Base-by-base conservation (phyloP, 2,113 vertebrate genomes). In the Malurus elegans region DNA sequence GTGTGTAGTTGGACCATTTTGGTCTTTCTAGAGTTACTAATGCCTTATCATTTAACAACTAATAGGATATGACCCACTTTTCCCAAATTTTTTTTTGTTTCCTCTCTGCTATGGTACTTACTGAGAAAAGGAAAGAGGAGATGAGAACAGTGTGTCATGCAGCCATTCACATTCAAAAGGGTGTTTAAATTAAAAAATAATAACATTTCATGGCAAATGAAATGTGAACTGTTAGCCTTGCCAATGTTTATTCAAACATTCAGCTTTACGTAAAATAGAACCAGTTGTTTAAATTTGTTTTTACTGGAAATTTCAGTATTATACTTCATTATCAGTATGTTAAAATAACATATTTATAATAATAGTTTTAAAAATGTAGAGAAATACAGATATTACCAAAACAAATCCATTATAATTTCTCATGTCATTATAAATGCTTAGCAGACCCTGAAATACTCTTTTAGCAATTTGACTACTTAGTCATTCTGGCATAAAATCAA, bases 371-470 rank as follows among this genome's bases (percentile, higher is more conserved):
- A 53, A 60, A 75, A 82, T 31, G 25, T 54, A 85, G 38, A 83
- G 66, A 82, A 85, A 89, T 80, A 89, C 24, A 88, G 48, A 85
- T 57, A 48, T 74, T 82, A 79, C 64, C 79, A 73, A 92, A 97
- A 83, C 86, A 92, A 94, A 93, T 45, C 66, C 71, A 93, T 91
- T 92, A 82, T 74, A 62, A 84, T 85, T 73, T 92, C 70, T 47
- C 45, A 26, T 79, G 71, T 91, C 79, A 90, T 85, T 82, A 74
- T 44, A 76, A 94, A 96, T 54, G 94, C 75, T 96, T 88, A 95
- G 79, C 64, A 88, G 92, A 95, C 67, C 93, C 93, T 90, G 71
- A 96, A 95, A 96, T 72, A 74, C 79, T 92, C 83, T 67, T 67
- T 36, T 19, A 86, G 91, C 89, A 82, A 96, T 64, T 51, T 74